phyloP scores from a whole-genome alignment of 23 tunicate species.

The Styela plicata region DNA sequence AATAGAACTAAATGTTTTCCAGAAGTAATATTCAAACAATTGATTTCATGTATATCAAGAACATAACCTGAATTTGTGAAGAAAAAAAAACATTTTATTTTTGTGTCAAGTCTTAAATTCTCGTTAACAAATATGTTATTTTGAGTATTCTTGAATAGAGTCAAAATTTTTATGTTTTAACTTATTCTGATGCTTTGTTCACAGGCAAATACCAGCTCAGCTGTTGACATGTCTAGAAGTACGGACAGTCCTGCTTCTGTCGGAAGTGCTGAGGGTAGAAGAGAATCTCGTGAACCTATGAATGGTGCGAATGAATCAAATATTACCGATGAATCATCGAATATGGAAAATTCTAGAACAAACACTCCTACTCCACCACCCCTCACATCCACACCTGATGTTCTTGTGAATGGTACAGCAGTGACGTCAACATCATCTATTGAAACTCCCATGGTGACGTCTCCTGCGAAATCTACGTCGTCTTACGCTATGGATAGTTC shows the following conservation, averaged over 20 bases:
- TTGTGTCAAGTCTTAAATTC: no score
- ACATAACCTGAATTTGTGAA: no score
- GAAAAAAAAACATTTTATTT: no score
- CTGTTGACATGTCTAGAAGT: slow-evolving; percentile 30
- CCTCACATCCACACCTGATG: background rate
- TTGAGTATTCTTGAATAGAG: no score
- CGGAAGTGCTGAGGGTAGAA: slow-evolving; percentile 11
- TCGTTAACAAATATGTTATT: no score
- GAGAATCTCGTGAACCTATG: background rate
- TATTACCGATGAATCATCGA: slow-evolving; percentile 5
- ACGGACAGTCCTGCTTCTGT: slow-evolving; percentile 44
- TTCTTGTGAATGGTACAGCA: slow-evolving; percentile 9
- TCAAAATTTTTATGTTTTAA: no score
- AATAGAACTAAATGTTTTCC: no score
- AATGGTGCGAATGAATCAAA: background rate
- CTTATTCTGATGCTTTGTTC: background rate
- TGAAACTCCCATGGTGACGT: slow-evolving; percentile 77
- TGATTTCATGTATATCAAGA: no score
- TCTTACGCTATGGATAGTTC: slow-evolving; percentile 29
- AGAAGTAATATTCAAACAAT: no score
- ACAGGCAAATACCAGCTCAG: slow-evolving; percentile 31
- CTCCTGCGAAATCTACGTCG: slow-evolving; percentile 41
- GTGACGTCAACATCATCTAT: background rate
- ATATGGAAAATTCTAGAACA: slow-evolving; percentile 23
- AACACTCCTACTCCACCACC: slow-evolving; percentile 52